phyloP scores from a whole-genome alignment of 1,140 invertebrate species.

The Radopholus similis region DNA sequence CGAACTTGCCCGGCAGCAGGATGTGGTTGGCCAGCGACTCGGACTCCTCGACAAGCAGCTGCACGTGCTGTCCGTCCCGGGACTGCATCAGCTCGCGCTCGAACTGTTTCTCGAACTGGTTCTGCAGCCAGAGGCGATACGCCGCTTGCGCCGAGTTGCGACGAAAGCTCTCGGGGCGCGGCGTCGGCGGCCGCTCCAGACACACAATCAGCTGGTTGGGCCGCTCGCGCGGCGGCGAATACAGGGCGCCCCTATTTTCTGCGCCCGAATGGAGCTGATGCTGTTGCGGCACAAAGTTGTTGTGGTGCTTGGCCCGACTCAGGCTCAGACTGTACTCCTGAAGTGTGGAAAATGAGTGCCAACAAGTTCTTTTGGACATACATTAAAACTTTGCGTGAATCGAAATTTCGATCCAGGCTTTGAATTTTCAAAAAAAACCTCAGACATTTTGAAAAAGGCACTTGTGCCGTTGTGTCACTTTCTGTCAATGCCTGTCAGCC shows the following conservation, averaged over 20 bases:
- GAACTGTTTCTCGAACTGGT: constrained; percentile 29
- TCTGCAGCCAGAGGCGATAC: constrained; percentile 23
- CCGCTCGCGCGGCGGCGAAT: not conserved
- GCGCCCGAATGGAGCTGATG: not conserved
- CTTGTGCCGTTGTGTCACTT: not conserved
- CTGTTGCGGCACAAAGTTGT: not conserved
- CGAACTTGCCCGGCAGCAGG: no score
- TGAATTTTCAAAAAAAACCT: not conserved
- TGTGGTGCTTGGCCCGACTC: no score
- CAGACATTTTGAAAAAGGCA: not conserved
- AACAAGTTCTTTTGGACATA: not conserved
- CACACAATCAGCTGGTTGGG: constrained; percentile 5
- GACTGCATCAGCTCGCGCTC: constrained; percentile 7
- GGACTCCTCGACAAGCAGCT: constrained; percentile 17
- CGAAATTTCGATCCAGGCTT: not conserved
- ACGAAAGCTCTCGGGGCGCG: constrained; percentile 29
- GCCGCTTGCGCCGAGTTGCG: constrained; percentile 28
- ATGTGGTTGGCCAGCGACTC: not conserved
- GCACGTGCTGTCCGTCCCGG: constrained; percentile 17
- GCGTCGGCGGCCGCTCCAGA: constrained; percentile 24
- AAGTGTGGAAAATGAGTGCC: not conserved
- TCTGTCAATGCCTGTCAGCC: no score
- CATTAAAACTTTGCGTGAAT: not conserved
- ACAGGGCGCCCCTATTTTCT: no score
- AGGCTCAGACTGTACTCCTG: no score